Conservation (phyloP, 2,888 invertebrate species). For the Diachrysia chrysitis region DNA sequence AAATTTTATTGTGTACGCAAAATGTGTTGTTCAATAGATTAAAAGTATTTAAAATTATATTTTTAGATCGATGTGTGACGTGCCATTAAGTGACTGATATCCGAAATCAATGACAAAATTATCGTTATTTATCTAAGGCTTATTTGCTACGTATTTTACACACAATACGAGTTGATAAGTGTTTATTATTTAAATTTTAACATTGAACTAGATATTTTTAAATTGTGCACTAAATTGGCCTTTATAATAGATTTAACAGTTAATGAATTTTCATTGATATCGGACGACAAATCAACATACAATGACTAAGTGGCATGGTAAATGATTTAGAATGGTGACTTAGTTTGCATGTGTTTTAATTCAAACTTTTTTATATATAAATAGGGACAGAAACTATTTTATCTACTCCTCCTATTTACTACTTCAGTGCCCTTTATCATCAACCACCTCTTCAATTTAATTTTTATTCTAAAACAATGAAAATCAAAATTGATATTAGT, state of each 20-base stretch:
- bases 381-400: too few relatives aligned
- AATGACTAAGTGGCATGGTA: not conserved
- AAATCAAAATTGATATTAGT: too few relatives aligned
- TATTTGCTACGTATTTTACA: not conserved
- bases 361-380: not conserved
- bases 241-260: not conserved
- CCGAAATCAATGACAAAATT: constrained; percentile 48
- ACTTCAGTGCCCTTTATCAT: too few relatives aligned
- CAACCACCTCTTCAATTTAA: too few relatives aligned
- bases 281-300: constrained; percentile 12
- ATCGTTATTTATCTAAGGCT: constrained; percentile 1
- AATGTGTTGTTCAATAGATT: constrained; percentile 46
- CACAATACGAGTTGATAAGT: not conserved
- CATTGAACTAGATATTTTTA: not conserved
- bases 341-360: constrained; percentile 3
- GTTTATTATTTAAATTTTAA: not conserved
- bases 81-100: constrained; percentile 31
- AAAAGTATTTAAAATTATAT: constrained; percentile 16
- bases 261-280: constrained; percentile 50
- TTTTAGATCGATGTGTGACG: constrained; percentile 44
- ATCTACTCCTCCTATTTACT: too few relatives aligned
- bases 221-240: not conserved
- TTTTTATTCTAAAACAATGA: too few relatives aligned
- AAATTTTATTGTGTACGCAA: constrained; percentile 28
- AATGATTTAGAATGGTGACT: not conserved